Percentiles rank a stretch among this genome's conserved stretches.
These are phyloP conservation scores for Tympanoctomys barrerae DNA, from an alignment of 2,797 vertebrate genomes.

Conservation along the genomic window DNA sequence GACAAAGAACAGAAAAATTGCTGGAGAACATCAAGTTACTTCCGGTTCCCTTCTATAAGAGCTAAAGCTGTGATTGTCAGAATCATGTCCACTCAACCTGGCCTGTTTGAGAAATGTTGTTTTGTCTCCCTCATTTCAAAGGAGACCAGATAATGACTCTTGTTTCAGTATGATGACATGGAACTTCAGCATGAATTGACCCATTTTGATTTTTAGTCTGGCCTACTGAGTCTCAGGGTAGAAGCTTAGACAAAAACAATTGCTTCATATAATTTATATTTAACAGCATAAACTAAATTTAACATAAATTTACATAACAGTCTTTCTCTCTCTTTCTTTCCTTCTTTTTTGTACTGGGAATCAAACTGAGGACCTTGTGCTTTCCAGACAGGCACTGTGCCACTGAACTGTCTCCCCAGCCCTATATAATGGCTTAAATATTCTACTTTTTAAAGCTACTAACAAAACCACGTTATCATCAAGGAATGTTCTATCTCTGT, in stretches of 20 bases:
- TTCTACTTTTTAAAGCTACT: background rate
- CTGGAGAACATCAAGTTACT: background rate
- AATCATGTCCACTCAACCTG: background rate
- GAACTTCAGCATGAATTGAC: background rate
- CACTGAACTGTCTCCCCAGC: too few relatives aligned
- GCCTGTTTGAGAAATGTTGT: background rate
- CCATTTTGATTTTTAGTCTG: background rate
- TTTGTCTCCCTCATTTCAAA: background rate
- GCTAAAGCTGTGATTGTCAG: background rate
- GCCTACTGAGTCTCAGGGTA: background rate
- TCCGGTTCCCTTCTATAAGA: background rate
- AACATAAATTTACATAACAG: background rate
- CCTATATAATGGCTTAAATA: conserved; percentile 4
- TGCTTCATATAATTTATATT: background rate
- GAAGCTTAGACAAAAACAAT: background rate
- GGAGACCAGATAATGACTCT: background rate
- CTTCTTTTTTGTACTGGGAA: too few relatives aligned
- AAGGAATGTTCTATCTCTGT: background rate
- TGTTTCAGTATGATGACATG: background rate
- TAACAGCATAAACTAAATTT: background rate
- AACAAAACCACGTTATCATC: background rate
- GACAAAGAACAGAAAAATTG: background rate
- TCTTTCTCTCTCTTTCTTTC: too few relatives aligned
- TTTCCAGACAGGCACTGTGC: too few relatives aligned
- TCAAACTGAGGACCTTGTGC: too few relatives aligned